Evolutionary conservation across 2,797 vertebrate species (phyloP).

Genomic region (Hylomyscus alleni): DNA sequence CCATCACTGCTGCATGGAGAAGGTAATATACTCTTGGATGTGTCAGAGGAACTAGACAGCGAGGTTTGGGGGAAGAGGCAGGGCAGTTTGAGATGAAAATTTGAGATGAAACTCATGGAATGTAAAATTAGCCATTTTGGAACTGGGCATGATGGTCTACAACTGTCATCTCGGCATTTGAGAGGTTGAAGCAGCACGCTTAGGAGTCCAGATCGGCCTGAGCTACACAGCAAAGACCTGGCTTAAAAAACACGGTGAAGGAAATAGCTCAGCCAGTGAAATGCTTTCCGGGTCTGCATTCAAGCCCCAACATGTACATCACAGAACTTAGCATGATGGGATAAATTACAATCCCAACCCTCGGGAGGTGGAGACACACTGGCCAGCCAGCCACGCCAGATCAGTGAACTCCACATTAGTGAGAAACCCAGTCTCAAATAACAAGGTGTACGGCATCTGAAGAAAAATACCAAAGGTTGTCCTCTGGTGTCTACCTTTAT

Average conservation of each 20-base stretch:
- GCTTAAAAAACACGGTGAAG: neutral
- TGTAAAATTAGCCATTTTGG: neutral
- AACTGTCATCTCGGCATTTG: neutral
- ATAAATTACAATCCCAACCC: neutral
- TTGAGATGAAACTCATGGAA: constrained; percentile 2
- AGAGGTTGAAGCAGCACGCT: neutral
- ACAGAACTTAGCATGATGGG: neutral
- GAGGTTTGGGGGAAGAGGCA: neutral
- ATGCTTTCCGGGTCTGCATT: neutral
- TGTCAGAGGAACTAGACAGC: neutral
- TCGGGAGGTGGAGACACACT: neutral
- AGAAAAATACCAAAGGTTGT: neutral
- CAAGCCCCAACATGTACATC: neutral
- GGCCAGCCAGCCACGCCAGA: neutral
- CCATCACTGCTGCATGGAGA: constrained; percentile 96
- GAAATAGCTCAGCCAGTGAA: neutral
- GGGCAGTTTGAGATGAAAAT: neutral
- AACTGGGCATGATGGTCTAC: neutral
- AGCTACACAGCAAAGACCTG: neutral
- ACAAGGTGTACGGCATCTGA: neutral
- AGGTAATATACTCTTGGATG: constrained; percentile 88
- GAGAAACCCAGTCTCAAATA: neutral
- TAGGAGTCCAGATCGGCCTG: neutral
- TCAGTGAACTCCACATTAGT: neutral
- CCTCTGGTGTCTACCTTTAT: neutral